phyloP scores from a whole-genome alignment of 2,113 vertebrate genomes.

The Gopherus flavomarginatus region DNA sequence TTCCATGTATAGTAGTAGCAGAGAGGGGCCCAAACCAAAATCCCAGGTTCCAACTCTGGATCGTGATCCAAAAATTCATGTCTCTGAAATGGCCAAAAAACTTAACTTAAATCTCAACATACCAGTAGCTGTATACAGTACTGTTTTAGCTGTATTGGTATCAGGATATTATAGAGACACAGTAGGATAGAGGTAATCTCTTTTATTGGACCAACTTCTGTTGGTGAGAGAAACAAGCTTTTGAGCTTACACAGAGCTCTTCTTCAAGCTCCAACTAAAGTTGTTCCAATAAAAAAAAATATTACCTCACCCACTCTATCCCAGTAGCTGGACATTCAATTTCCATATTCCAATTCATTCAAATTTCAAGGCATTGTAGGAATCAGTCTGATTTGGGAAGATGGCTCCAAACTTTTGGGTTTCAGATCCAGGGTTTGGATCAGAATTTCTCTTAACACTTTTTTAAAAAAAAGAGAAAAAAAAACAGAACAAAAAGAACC shows the following conservation, averaged over 20 bases:
- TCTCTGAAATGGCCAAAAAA: background rate
- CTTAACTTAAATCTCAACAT: background rate
- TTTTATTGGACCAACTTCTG: background rate
- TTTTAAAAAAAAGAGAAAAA: background rate
- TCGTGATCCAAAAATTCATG: background rate
- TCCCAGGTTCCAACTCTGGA: background rate
- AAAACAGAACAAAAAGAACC: no score
- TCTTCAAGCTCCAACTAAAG: background rate
- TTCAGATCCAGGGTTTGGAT: background rate
- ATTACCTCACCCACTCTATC: background rate
- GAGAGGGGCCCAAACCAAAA: background rate
- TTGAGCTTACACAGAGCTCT: background rate
- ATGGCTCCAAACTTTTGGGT: background rate
- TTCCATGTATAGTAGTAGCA: background rate
- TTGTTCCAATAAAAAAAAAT: background rate
- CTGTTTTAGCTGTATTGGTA: background rate
- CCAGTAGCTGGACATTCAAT: background rate
- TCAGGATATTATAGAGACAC: background rate
- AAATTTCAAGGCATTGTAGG: background rate
- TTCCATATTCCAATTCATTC: background rate
- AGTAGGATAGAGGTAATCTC: background rate
- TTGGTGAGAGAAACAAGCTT: background rate
- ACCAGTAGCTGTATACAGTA: background rate
- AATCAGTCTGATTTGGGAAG: background rate
- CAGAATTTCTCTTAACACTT: background rate